Conservation (phyloP, 2,888 invertebrate species). For the Mayetiola destructor region DNA sequence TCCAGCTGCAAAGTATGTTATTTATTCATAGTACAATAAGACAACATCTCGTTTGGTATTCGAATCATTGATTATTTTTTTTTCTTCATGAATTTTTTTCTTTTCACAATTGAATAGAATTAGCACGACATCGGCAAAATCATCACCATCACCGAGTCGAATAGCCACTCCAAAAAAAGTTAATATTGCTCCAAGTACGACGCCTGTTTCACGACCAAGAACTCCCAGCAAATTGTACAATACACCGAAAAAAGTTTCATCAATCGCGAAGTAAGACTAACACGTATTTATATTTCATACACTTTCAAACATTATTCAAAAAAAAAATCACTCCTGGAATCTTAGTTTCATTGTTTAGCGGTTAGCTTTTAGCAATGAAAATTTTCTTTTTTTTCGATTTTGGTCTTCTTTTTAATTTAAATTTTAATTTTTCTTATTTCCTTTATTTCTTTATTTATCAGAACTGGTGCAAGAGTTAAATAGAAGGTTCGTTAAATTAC, state of each 20-base stretch:
- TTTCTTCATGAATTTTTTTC: slow-evolving; percentile 17
- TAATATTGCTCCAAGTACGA: slow-evolving; percentile 19
- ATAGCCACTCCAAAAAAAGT: slow-evolving; percentile 32
- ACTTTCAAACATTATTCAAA: background rate
- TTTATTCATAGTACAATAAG: background rate
- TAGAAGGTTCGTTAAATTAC: background rate
- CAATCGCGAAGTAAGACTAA: slow-evolving; percentile 18
- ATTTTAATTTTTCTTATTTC: background rate
- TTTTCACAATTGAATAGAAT: slow-evolving; percentile 14
- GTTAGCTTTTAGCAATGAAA: background rate
- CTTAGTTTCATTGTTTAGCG: no score
- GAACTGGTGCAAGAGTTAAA: background rate
- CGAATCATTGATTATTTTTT: background rate
- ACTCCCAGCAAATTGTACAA: slow-evolving; percentile 29
- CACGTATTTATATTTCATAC: no score
- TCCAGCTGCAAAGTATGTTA: slow-evolving; percentile 33
- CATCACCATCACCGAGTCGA: slow-evolving; percentile 33
- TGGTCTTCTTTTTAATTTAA: background rate
- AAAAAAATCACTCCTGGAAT: no score
- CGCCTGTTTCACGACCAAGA: slow-evolving; percentile 23
- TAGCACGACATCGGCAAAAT: slow-evolving; percentile 21
- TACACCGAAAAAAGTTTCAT: slow-evolving; percentile 32
- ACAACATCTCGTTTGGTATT: background rate
- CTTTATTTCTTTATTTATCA: background rate
- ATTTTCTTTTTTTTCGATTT: background rate